Percentiles rank a stretch among this genome's conserved stretches.
Evolutionary conservation across 2,888 invertebrate genomes (phyloP).

Genomic region (Branchellion lobata): DNA sequence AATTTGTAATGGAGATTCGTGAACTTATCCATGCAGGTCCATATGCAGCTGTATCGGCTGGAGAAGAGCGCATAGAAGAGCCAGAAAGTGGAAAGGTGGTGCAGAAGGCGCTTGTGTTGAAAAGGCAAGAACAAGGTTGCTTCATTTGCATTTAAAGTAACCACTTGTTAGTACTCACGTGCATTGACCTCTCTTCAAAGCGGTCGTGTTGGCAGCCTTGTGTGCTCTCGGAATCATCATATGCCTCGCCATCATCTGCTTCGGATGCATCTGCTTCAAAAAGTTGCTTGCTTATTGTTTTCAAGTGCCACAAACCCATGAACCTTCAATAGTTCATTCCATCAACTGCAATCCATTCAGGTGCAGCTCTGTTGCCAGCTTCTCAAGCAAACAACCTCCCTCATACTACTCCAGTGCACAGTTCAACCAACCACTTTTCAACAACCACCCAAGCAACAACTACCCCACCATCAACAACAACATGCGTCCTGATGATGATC

Average conservation of each 20-base stretch:
- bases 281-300: background rate
- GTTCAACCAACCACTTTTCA: background rate
- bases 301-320: background rate
- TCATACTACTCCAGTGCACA: background rate
- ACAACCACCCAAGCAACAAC: background rate
- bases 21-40: background rate
- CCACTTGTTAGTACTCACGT: too few relatives aligned
- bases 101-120: background rate
- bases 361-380: background rate
- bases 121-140: background rate
- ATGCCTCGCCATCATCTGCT: conserved; percentile 2
- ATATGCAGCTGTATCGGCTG: background rate
- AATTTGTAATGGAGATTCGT: background rate
- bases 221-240: background rate
- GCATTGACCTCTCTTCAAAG: too few relatives aligned
- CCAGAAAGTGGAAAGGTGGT: background rate
- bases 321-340: background rate
- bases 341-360: background rate
- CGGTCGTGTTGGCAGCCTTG: background rate
- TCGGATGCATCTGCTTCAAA: conserved; percentile 17
- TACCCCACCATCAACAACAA: background rate
- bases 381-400: background rate
- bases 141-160: too few relatives aligned
- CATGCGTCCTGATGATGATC: too few relatives aligned
- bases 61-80: background rate